Conservation (phyloP, 2,888 invertebrate species). For the Druceiella hillmani region DNA sequence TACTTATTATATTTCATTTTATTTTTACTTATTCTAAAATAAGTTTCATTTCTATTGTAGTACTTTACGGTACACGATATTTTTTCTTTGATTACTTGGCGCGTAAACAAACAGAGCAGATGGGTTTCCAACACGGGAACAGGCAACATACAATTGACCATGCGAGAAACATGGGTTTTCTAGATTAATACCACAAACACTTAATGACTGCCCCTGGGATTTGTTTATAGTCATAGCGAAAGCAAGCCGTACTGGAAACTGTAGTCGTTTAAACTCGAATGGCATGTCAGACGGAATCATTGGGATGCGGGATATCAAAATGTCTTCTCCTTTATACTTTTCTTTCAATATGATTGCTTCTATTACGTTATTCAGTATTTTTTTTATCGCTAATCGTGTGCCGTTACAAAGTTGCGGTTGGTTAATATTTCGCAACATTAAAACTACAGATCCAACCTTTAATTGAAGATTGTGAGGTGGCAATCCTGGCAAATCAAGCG, state of each 20-base stretch:
- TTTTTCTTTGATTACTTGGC: not conserved
- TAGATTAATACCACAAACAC: constrained; percentile 1
- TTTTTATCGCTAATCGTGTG: constrained; percentile 17
- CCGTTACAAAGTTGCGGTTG: constrained; percentile 24
- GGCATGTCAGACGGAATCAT: not conserved
- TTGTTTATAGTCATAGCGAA: constrained; percentile 2
- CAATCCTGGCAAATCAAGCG: constrained; percentile 26
- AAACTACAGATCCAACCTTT: constrained; percentile 23
- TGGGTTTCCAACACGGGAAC: constrained; percentile 1
- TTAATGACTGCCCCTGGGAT: constrained; percentile 1
- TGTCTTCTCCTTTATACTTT: not conserved
- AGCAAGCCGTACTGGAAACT: not conserved
- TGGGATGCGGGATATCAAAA: not conserved
- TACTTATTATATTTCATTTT: too few species aligned
- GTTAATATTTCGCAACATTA: constrained; percentile 25
- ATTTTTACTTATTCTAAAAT: too few species aligned
- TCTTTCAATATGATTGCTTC: constrained; percentile 1
- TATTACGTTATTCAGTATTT: constrained; percentile 10
- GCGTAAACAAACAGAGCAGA: not conserved
- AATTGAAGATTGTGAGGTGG: constrained; percentile 28
- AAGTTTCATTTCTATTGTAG: too few species aligned
- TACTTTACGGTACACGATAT: not conserved
- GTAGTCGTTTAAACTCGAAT: not conserved
- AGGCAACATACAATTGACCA: constrained; percentile 1
- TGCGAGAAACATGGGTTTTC: constrained; percentile 2